Evolutionary conservation across 2,797 vertebrate genomes (phyloP), one percentile per base, ranked within the genome.

Genomic region (Odontamblyopus lacepedii): DNA sequence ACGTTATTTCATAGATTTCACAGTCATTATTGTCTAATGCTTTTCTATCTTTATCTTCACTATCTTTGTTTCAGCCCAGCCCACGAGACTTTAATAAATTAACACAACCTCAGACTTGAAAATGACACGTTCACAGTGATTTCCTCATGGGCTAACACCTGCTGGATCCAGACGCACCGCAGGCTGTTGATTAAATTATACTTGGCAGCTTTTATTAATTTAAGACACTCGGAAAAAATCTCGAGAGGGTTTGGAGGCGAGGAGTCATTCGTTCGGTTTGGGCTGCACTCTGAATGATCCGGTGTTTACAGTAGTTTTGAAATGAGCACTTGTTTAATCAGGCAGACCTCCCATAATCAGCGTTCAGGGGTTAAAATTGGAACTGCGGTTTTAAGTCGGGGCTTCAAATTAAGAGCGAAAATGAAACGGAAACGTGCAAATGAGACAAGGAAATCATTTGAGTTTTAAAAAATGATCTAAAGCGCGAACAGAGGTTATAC

Each of bases 41-140:
- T 32, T 30, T 2, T 30, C 30, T 30, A 2, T 30, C 30, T 30
- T 30, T 32, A 4, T 32, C 4, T 32, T 26, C n/a, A 48, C 8
- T 9, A 12, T 56, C 7, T 26, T 23, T 26, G 13, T 56, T 56
- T 56, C 11, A 26, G 55, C 11, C 26, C 55, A 16, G 3, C 57
- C 5, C 59, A 30, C 16, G 15, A 32, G 64, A 11, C 0, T 3
- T 61, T 8, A 72, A 75, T 63, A 18, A 76, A 70, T 76, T 74
- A 80, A 78, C 74, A 75, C 72, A 41, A 67, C 48, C 1, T 65
- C 15, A 71, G 23, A 60, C 60, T 13, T 69, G 69, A 12, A 72
- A 72, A 74, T 61, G 16, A n/a, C 75, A 73, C 55, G 4, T 1
- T 41, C 0, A 41, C 29, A 65, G 16, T 29, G 5, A 51, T 57